Base-by-base conservation (phyloP, 37 sponge, comb jelly and placozoan genomes). In the Diacarnus erythraeanus region DNA sequence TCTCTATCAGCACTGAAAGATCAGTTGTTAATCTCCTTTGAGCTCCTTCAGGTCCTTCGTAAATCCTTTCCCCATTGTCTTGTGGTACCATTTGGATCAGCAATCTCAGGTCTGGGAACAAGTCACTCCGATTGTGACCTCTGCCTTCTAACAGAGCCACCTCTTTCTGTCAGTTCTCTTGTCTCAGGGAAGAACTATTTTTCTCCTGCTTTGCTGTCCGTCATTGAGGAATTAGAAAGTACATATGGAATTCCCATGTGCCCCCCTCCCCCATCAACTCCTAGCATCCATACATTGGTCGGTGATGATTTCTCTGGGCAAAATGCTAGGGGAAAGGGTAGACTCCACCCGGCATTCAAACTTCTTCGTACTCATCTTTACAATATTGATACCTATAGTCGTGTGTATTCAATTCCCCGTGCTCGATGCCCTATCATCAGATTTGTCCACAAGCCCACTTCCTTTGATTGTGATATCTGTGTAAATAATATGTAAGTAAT, bases 341-440 rank as follows among this genome's bases (percentile, higher is more conserved):
- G 34, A 39, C 18, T 37, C 38, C 4, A 5, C 3, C 39, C 37
- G 30, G 22, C 5, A 20, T 33, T 21, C 39, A 35, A 4, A 31
- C 9, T 15, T 26, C 51, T 78, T 30, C 34, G 59, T 31, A 30
- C 64, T 29, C 2, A 43, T 23, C 0, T 85, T 15, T 44, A 54
- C 0, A 72, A 42, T 12, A 39, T 47, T 2, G 36, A 79, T 12
- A 41, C 2, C 33, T 80, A 75, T 64, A 40, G 39, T 2, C 44
- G 38, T 0, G 75, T 87, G 23, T 33, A 57, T 8, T 38, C 78
- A 26, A 60, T 88, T 2, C 66, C 78, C 3, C 21, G 30, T 43
- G 88, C 88, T 35, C 83, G 88, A 27, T 78, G 80, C 43, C 89
- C 89, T 26, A 83, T 89, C 34, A 38, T 89, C 57, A 72, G 51